These are phyloP conservation scores for Melieria crassipennis DNA, from an alignment of 2,888 invertebrate genomes.

Conservation along the genomic window DNA sequence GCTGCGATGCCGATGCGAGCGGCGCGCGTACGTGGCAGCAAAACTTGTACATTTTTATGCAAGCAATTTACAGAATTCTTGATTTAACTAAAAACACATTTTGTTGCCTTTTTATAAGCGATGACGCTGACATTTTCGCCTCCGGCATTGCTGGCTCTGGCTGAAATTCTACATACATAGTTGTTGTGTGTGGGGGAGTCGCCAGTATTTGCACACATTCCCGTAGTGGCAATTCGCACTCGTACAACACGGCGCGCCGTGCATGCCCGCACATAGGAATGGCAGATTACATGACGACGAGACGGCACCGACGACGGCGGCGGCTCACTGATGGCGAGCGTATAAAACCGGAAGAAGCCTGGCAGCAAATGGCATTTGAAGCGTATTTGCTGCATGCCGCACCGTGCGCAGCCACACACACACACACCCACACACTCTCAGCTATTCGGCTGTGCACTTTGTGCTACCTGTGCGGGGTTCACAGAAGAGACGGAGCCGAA, in stretches of 20 bases:
- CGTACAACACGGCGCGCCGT: background rate
- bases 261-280: conserved; percentile 2
- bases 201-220: too few species aligned
- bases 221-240: conserved; percentile 3
- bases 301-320: background rate
- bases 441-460: background rate
- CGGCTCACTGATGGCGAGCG: background rate
- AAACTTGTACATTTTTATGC: conserved; percentile 49
- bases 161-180: background rate
- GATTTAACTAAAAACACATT: conserved; percentile 59
- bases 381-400: conserved; percentile 55
- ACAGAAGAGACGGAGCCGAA: conserved; percentile 39
- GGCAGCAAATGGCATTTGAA: conserved; percentile 46
- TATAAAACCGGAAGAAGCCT: conserved; percentile 17
- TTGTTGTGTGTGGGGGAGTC: background rate
- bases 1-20: background rate
- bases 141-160: background rate
- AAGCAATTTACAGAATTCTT: conserved; percentile 59
- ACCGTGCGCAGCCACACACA: conserved; percentile 4
- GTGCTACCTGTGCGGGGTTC: conserved; percentile 42
- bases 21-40: too few species aligned
- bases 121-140: conserved; percentile 2
- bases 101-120: conserved; percentile 42
- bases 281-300: conserved; percentile 9
- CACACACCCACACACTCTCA: background rate